Base-by-base conservation (phyloP, 2,113 vertebrate species). In the Ploceus nigricollis region DNA sequence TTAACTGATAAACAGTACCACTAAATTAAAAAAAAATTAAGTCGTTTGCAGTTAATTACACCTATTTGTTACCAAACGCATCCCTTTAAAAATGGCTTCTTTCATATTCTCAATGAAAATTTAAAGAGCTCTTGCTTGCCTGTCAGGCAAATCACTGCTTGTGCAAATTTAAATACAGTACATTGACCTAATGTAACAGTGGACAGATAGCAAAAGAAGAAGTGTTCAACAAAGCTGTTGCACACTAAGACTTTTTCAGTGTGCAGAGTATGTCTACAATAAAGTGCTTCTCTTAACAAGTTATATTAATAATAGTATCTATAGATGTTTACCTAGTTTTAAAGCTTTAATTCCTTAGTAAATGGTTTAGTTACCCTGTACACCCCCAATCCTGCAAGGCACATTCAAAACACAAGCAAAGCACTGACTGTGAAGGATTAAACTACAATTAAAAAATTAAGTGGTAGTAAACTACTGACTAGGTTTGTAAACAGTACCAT, bases 271-370 rank as follows among this genome's bases (percentile, higher is more conserved):
- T 4, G 15, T 82, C 48, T 94, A 87, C 65, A 70, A 85, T 94
- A 95, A 96, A 91, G 95, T 96, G 96, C 95, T 87, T 94, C 37
- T 96, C 66, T 92, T 84, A 65, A 60, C 68, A 95, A 86, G 39
- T 84, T 91, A 71, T 22, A 79, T 30, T 82, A 75, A 70, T 56
- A 86, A 81, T 70, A 87, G 27, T 31, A 70, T 11, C 82, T 31
- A 70, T 11, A 87, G 53, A 54, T 66, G 33, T 53, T 89, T 63
- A 68, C 65, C 73, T 91, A 79, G 40, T 63, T 91, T 91, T 94
- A 93, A 96, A 96, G 76, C 86, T 96, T 53, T 30, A 82, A 22
- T 87, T 69, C 63, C 45, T 61, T 54, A 70, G 33, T 82, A 76
- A 87, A 45, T 65, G 80, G 18, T 54, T 66, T 58, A 5, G 60